These are phyloP conservation scores for Aurelia sp. DNA, from an alignment of 30 jellyfish, hydroid and myxozoan species.

Conservation along the genomic window DNA sequence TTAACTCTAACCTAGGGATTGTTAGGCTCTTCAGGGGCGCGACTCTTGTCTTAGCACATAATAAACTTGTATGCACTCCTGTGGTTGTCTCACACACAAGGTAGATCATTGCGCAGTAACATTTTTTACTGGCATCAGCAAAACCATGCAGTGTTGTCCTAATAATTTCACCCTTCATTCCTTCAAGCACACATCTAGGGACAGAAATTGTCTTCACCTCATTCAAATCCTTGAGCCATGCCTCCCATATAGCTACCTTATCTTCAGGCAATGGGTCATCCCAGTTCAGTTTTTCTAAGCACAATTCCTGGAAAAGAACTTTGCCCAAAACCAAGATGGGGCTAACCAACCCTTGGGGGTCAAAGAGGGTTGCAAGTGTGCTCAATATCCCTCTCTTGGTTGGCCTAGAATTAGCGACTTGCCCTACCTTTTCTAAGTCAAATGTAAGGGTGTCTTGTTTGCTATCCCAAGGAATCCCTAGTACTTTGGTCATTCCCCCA, in stretches of 20 bases:
- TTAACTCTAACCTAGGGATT: too few species aligned
- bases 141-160: constrained; percentile 59
- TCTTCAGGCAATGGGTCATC: constrained; percentile 3
- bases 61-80: not conserved
- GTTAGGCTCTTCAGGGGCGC: too few species aligned
- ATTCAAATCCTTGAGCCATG: constrained; percentile 47
- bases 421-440: constrained; percentile 19
- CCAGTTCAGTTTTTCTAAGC: constrained; percentile 33
- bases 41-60: constrained; percentile 10
- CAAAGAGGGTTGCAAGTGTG: constrained; percentile 52
- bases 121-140: constrained; percentile 56
- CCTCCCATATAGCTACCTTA: constrained; percentile 27
- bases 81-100: constrained; percentile 23
- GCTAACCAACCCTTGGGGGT: constrained; percentile 56
- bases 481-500: constrained; percentile 56
- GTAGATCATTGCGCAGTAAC: constrained; percentile 26
- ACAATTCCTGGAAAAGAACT: constrained; percentile 64
- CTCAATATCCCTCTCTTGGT: constrained; percentile 60
- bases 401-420: not conserved
- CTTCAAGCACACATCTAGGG: constrained; percentile 29
- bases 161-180: constrained; percentile 31
- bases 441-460: constrained; percentile 42
- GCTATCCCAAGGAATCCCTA: constrained; percentile 73
- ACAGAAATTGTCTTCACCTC: constrained; percentile 17
- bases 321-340: constrained; percentile 51